These are phyloP conservation scores for Myripristis murdjan DNA, from an alignment of 2,797 vertebrate genomes.

Conservation along the genomic window DNA sequence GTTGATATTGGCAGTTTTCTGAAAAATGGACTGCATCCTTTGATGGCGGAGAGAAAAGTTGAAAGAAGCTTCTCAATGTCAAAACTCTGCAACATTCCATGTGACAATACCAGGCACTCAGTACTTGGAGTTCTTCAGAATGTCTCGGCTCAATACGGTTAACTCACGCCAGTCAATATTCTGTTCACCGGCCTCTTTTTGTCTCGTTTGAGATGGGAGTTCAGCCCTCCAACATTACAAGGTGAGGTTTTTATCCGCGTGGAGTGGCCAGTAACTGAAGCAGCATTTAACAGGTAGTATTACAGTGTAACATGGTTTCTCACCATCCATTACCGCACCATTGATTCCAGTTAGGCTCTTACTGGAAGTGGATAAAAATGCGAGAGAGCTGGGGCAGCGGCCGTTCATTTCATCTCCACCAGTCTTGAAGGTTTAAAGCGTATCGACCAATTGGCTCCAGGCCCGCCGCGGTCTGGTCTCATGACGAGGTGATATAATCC, in stretches of 20 bases:
- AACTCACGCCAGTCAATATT: no score
- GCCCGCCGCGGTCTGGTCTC: constrained; percentile 62
- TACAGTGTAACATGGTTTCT: constrained; percentile 68
- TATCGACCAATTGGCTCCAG: constrained; percentile 47
- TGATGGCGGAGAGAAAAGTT: constrained; percentile 54
- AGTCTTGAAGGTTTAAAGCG: constrained; percentile 42
- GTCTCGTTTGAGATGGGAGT: constrained; percentile 21
- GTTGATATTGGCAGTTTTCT: constrained; percentile 57
- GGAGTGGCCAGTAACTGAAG: constrained; percentile 45
- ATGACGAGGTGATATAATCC: constrained; percentile 70
- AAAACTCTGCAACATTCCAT: constrained; percentile 26
- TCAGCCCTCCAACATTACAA: constrained; percentile 36
- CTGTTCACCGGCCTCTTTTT: no score
- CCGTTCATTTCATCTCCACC: constrained; percentile 39
- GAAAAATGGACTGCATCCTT: constrained; percentile 57
- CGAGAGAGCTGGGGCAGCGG: constrained; percentile 49
- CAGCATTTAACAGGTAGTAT: constrained; percentile 73
- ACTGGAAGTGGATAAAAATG: constrained; percentile 65
- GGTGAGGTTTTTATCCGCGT: constrained; percentile 26
- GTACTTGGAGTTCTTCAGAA: no score
- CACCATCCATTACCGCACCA: constrained; percentile 66
- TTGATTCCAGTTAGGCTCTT: constrained; percentile 70
- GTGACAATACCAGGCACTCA: constrained; percentile 36
- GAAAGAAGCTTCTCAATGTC: constrained; percentile 45
- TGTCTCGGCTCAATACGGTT: no score